Percentiles rank a stretch among this genome's conserved stretches.
These are phyloP conservation scores for Microchrysa polita DNA, from an alignment of 2,888 invertebrate genomes.

Conservation along the genomic window DNA sequence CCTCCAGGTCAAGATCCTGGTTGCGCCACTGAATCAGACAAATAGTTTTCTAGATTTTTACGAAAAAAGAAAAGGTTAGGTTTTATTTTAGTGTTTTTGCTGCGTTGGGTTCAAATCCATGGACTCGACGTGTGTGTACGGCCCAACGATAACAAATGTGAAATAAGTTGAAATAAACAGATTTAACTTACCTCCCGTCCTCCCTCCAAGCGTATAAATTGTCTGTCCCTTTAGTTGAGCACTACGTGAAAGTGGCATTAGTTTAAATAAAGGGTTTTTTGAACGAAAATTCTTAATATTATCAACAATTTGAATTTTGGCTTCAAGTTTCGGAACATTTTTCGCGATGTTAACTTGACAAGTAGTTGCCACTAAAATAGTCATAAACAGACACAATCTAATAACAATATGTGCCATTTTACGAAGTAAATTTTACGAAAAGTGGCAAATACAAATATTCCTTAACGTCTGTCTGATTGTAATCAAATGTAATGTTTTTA, in stretches of 20 bases:
- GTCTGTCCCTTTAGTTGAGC: slow-evolving; percentile 19
- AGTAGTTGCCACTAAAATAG: not conserved
- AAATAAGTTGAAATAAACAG: no score
- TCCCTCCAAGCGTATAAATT: slow-evolving; percentile 57
- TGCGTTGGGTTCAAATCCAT: no score
- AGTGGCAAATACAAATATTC: not conserved
- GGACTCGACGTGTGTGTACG: no score
- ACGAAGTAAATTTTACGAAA: not conserved
- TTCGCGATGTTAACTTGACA: not conserved
- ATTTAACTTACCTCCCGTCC: slow-evolving; percentile 56
- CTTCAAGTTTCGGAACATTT: slow-evolving; percentile 22
- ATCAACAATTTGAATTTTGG: slow-evolving; percentile 48
- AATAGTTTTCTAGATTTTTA: no score
- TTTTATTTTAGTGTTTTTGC: no score
- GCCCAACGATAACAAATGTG: no score
- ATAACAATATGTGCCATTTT: slow-evolving; percentile 14
- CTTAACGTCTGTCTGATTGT: not conserved
- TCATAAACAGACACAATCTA: not conserved
- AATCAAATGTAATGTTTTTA: not conserved
- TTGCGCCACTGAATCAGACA: no score
- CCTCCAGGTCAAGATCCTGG: no score
- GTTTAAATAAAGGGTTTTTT: slow-evolving; percentile 26
- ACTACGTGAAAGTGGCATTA: slow-evolving; percentile 25
- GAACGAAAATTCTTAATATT: slow-evolving; percentile 37
- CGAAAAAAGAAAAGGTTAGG: no score